Percentiles rank a stretch among this genome's conserved stretches.
These are phyloP conservation scores for Himantopus leucocephalus DNA, from an alignment of 2,113 vertebrate genomes.

Conservation along the genomic window DNA sequence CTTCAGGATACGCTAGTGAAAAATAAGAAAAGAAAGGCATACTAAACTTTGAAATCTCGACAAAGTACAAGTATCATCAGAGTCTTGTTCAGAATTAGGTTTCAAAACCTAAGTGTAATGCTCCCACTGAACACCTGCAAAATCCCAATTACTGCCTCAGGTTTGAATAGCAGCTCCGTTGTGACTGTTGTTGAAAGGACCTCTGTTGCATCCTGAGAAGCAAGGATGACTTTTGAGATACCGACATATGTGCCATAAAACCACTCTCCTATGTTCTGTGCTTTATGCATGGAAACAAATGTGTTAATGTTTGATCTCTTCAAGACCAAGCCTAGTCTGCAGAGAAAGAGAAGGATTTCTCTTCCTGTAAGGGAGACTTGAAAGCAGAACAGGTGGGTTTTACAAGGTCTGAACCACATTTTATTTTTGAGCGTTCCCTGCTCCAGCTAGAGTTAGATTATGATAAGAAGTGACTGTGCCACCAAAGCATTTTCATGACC, in stretches of 20 bases:
- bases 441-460: slow-evolving; percentile 35
- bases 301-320: slow-evolving; percentile 26
- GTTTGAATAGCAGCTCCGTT: slow-evolving; percentile 52
- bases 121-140: background rate
- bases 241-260: background rate
- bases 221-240: background rate
- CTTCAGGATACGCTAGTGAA: background rate
- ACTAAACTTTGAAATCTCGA: slow-evolving; percentile 10
- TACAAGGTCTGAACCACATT: slow-evolving; percentile 16
- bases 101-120: slow-evolving; percentile 21
- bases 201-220: slow-evolving; percentile 1
- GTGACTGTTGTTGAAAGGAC: slow-evolving; percentile 5
- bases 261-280: background rate
- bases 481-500: slow-evolving; percentile 61
- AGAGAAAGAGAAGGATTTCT: slow-evolving; percentile 24
- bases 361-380: background rate
- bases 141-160: slow-evolving; percentile 44
- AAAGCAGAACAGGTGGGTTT: slow-evolving; percentile 35
- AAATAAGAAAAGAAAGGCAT: slow-evolving; percentile 34
- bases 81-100: slow-evolving; percentile 1
- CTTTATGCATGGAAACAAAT: slow-evolving; percentile 52
- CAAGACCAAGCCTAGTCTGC: background rate
- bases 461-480: slow-evolving; percentile 62
- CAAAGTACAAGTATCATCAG: background rate
- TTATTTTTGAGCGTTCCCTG: slow-evolving; percentile 15